These are phyloP conservation scores for Phortica magna DNA, from an alignment of 2,888 invertebrate genomes.

Conservation along the genomic window DNA sequence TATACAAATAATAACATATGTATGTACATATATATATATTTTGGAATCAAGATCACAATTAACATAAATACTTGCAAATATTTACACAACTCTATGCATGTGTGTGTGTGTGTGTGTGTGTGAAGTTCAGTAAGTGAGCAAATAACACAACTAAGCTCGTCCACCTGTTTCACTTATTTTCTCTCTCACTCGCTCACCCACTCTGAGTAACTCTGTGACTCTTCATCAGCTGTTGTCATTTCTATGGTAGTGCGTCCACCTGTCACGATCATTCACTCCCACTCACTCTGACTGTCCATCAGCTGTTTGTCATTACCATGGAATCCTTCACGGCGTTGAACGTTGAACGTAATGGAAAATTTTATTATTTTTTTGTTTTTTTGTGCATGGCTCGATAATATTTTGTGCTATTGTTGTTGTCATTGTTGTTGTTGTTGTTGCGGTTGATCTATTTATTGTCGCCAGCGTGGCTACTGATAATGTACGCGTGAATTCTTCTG, in stretches of 20 bases:
- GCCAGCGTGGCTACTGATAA: constrained; percentile 46
- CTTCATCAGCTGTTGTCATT: no score
- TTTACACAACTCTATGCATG: constrained; percentile 30
- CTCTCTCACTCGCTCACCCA: no score
- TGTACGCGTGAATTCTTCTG: background rate
- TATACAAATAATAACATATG: constrained; percentile 25
- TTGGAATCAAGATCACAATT: constrained; percentile 21
- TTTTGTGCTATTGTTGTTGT: constrained; percentile 42
- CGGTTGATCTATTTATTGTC: constrained; percentile 40
- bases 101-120: constrained; percentile 19
- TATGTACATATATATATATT: constrained; percentile 14
- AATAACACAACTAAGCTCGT: no score
- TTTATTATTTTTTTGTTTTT: constrained; percentile 38
- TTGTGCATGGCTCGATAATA: constrained; percentile 43
- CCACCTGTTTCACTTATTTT: no score
- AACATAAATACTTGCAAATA: constrained; percentile 38
- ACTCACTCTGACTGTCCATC: constrained; percentile 34
- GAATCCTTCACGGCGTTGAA: constrained; percentile 37
- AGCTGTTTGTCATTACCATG: constrained; percentile 43
- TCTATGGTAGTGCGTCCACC: constrained; percentile 33
- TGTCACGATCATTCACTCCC: constrained; percentile 42
- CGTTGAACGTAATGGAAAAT: constrained; percentile 55
- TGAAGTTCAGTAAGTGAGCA: no score
- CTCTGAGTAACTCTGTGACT: no score
- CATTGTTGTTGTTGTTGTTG: constrained; percentile 43